Evolutionary conservation across 2,888 invertebrate genomes (phyloP).

Genomic region (Ormyrus labotus): DNA sequence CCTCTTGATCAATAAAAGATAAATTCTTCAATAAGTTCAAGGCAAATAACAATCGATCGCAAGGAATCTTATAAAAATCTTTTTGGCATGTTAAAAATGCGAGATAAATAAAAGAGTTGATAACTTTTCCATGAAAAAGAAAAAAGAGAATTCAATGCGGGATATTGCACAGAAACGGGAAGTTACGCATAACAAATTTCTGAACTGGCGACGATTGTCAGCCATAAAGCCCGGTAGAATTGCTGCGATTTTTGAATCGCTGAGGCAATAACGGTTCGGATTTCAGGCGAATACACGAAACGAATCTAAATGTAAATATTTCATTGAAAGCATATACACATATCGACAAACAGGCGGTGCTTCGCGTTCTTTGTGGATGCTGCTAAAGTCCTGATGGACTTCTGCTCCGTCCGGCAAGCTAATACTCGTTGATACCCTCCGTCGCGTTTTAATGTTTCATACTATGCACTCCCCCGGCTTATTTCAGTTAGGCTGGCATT

Average conservation of each 20-base stretch:
- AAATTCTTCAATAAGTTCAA: too few species aligned
- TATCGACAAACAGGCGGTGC: conserved; percentile 41
- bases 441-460: conserved; percentile 47
- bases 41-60: too few species aligned
- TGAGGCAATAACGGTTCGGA: conserved; percentile 60
- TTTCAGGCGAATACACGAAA: conserved; percentile 59
- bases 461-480: conserved; percentile 41
- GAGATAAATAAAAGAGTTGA: not conserved
- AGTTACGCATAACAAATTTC: too few species aligned
- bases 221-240: too few species aligned
- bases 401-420: conserved; percentile 18
- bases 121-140: too few species aligned
- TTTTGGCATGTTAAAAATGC: too few species aligned
- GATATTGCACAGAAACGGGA: too few species aligned
- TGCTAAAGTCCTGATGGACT: not conserved
- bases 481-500: conserved; percentile 48
- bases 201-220: too few species aligned
- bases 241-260: not conserved
- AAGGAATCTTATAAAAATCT: too few species aligned
- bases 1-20: too few species aligned
- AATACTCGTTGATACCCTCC: conserved; percentile 28
- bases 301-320: conserved; percentile 66
- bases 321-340: conserved; percentile 56
- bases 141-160: too few species aligned
- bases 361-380: not conserved